Evolutionary conservation across 2,797 vertebrate genomes (phyloP).

Genomic region (Tarsius wallacei): DNA sequence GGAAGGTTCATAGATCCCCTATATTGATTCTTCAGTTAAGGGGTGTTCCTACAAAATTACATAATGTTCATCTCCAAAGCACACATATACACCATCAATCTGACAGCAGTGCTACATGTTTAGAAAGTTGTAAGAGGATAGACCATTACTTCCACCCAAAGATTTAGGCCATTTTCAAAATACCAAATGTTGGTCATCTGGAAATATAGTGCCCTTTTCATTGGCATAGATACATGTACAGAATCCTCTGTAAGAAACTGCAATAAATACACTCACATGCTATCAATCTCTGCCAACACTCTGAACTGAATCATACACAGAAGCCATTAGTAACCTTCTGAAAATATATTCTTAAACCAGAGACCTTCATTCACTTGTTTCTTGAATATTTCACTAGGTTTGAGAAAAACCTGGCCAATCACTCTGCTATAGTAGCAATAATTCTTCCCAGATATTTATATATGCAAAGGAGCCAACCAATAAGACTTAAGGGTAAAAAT

Average conservation of each 20-base stretch:
- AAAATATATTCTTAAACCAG: conserved; percentile 26
- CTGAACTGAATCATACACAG: not conserved
- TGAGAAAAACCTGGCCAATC: conserved; percentile 3
- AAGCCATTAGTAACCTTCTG: not conserved
- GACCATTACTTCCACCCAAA: not conserved
- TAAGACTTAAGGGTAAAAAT: conserved; percentile 44
- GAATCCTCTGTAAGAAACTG: not conserved
- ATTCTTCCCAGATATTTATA: not conserved
- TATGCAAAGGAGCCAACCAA: conserved; percentile 45
- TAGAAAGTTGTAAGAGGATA: not conserved
- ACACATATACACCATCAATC: not conserved
- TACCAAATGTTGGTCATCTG: not conserved
- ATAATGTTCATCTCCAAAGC: not conserved
- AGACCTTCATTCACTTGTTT: not conserved
- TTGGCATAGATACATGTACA: not conserved
- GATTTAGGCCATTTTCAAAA: conserved; percentile 26
- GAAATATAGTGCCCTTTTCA: not conserved
- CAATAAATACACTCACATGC: not conserved
- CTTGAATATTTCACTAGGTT: conserved; percentile 24
- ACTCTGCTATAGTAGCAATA: conserved; percentile 23
- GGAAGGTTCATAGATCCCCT: not conserved
- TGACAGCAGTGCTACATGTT: not conserved
- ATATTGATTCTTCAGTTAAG: not conserved
- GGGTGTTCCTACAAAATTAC: not conserved
- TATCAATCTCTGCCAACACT: not conserved